phyloP scores from a whole-genome alignment of 1,140 invertebrate genomes.

The Dinoponera quadriceps region DNA sequence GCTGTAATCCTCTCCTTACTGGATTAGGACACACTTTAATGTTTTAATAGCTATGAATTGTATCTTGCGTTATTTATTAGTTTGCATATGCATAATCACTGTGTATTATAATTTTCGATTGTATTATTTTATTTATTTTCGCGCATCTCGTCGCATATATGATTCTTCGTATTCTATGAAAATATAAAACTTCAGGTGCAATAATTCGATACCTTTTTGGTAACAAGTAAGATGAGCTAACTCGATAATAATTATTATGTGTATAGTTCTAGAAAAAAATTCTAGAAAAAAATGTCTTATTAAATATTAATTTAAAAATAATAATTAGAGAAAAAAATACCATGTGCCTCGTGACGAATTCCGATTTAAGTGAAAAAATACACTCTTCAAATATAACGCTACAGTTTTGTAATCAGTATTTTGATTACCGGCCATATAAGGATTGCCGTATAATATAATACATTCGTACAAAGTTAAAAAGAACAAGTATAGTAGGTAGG shows the following conservation, averaged over 20 bases:
- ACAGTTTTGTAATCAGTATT: slow-evolving; percentile 52
- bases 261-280: slow-evolving; percentile 21
- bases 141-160: not conserved
- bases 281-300: slow-evolving; percentile 24
- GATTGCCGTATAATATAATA: slow-evolving; percentile 16
- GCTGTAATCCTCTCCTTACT: slow-evolving; percentile 61
- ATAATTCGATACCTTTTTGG: slow-evolving; percentile 12
- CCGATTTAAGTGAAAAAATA: slow-evolving; percentile 29
- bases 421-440: slow-evolving; percentile 14
- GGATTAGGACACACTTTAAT: slow-evolving; percentile 36
- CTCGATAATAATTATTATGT: slow-evolving; percentile 8
- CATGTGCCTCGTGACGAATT: slow-evolving; percentile 43
- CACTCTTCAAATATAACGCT: slow-evolving; percentile 26
- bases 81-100: slow-evolving; percentile 9
- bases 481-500: not conserved
- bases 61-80: slow-evolving; percentile 24
- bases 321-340: slow-evolving; percentile 43
- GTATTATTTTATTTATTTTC: slow-evolving; percentile 28
- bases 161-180: not conserved
- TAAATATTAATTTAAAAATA: slow-evolving; percentile 48
- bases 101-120: not conserved
- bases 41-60: slow-evolving; percentile 16
- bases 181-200: slow-evolving; percentile 7
- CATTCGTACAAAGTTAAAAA: slow-evolving; percentile 25
- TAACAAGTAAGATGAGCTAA: slow-evolving; percentile 14